Base-by-base conservation (phyloP, 2,888 invertebrate genomes). In the Ormyrus thymus region DNA sequence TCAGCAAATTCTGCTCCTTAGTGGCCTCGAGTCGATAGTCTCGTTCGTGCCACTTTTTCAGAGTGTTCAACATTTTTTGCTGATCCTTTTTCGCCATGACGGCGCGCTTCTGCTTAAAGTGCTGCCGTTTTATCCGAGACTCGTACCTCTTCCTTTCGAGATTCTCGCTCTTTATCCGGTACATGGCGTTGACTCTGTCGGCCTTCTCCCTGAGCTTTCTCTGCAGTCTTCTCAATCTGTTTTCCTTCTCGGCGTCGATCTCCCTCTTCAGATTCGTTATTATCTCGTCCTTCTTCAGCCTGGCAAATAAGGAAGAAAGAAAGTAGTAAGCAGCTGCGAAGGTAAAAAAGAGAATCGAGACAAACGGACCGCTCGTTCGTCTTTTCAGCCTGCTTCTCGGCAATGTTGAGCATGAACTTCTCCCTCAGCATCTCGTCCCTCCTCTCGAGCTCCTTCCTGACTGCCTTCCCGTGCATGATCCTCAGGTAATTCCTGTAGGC, bases 401-500 rank as follows among this genome's bases (percentile, higher is more conserved):
- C 79, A 7, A 64, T 62, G 45, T 81, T 81, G 45, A 84, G n/a
- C 6, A 80, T 64, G 13, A 56, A 65, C 9, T 74, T 78, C 73
- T 84, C 84, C 7, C 61, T 70, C n/a, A 53, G 11, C 10, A 81
- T 45, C 0, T 82, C 71, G 29, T 81, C 83, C 11, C 66, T 74
- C 53, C 76, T 80, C 45, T 82, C 81, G 50, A 90, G 64, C 43
- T 87, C 86, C 51, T 81, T 81, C 61, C 83, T 85, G 29, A 90
- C 80, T 45, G 81, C 81, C 7, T 88, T 84, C 3, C 79, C 84
- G 61, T 88, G 84, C 58, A 90, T 51, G 51, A 84, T 85, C 43
- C 85, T 84, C 62, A 91, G 85, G 83, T 91, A 91, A 50, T 86
- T 87, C 76, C 91, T 85, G 80, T 91, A 91, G 75, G 87, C 85